Evolutionary conservation across 1,140 invertebrate species (phyloP).

Genomic region (Philotrypesis tridentata): DNA sequence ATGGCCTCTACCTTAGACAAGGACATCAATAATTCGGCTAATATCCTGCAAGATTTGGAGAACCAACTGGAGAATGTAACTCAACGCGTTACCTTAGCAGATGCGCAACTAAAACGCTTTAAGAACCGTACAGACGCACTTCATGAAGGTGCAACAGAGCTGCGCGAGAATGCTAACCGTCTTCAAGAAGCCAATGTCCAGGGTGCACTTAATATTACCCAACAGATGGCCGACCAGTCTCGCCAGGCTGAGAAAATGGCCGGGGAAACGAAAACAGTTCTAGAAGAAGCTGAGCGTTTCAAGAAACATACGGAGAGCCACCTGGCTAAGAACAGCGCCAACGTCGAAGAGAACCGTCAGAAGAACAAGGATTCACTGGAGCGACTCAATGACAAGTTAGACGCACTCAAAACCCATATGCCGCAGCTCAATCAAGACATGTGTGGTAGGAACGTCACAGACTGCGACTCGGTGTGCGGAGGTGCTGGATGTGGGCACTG

Average conservation of each 20-base stretch:
- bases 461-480: slow-evolving; percentile 93
- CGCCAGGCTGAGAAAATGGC: slow-evolving; percentile 81
- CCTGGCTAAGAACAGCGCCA: slow-evolving; percentile 80
- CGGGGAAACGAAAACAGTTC: slow-evolving; percentile 72
- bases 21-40: slow-evolving; percentile 74
- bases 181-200: slow-evolving; percentile 96
- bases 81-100: slow-evolving; percentile 85
- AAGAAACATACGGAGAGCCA: slow-evolving; percentile 88
- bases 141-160: slow-evolving; percentile 81
- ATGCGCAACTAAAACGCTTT: slow-evolving; percentile 84
- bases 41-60: slow-evolving; percentile 77
- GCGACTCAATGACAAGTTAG: slow-evolving; percentile 80
- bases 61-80: slow-evolving; percentile 83
- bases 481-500: slow-evolving; percentile 95
- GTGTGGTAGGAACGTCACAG: slow-evolving; percentile 89
- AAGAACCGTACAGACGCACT: slow-evolving; percentile 83
- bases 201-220: slow-evolving; percentile 93
- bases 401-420: slow-evolving; percentile 80
- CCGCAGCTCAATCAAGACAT: slow-evolving; percentile 91
- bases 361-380: slow-evolving; percentile 81
- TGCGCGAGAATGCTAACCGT: slow-evolving; percentile 91
- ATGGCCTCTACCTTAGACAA: slow-evolving; percentile 75
- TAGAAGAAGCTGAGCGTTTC: slow-evolving; percentile 86
- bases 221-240: slow-evolving; percentile 83
- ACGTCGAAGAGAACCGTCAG: slow-evolving; percentile 82